Evolutionary conservation across 2,797 vertebrate genomes (phyloP), one percentile per base, ranked within the genome.

Genomic region (Helostoma temminkii): DNA sequence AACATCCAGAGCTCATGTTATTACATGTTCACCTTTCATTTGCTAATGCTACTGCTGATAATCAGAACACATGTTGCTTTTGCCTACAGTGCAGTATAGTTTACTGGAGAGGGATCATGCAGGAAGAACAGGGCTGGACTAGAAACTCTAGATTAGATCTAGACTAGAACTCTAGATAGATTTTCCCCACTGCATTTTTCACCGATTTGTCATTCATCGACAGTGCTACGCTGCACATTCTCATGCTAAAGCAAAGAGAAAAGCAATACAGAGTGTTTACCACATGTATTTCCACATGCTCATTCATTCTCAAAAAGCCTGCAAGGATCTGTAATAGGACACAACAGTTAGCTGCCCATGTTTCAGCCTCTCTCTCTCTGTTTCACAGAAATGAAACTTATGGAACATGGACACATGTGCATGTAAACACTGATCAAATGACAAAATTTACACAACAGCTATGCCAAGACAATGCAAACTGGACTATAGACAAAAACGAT

Each of bases 371-470:
- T n/a, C 52, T 53, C 28, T 84, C 59, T 56, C 57, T 41, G 9
- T 89, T 92, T 76, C 75, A 77, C 56, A 79, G 69, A 92, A 90
- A 86, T 90, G 89, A 90, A 90, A 90, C 86, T 80, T n/a, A 81
- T 39, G 46, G 66, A 73, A 34, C 19, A 30, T 6, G 1, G 2
- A 2, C 10, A 1, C 25, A 32, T 1, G 10, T 30, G 39, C 8
- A 74, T 25, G 66, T 69, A 41, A 6, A 3, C 1, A 37, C 36
- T 8, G 16, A n/a, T 3, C 41, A 5, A 7, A 43, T 16, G 4
- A 4, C 1, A 2, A 19, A 5, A 19, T 4, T n/a, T n/a, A n/a
- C n/a, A n/a, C n/a, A n/a, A n/a, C n/a, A n/a, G 16, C n/a, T n/a
- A 43, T 9, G 9, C 41, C 10, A 9, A 9, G 3, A 19, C 34